These are phyloP conservation scores for Gadus chalcogrammus DNA, from an alignment of 2,113 vertebrate species.

Conservation along the genomic window DNA sequence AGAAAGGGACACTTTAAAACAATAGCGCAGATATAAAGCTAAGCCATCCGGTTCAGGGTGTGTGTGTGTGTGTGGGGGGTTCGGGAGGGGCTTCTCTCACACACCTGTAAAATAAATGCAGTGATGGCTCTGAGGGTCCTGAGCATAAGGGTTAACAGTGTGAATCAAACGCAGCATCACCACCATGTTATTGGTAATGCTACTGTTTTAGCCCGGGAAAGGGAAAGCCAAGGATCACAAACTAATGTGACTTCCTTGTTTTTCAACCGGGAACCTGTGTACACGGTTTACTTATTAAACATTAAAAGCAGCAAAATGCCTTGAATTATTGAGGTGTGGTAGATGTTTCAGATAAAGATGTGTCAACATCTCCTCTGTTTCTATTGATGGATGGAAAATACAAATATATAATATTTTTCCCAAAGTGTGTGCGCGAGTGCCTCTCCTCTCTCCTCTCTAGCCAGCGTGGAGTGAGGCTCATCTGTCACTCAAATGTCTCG, in stretches of 20 bases:
- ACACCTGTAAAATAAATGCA: too few relatives aligned
- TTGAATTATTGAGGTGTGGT: slow-evolving; percentile 88
- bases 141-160: slow-evolving; percentile 43
- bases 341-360: slow-evolving; percentile 81
- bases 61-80: slow-evolving; percentile 1
- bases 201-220: slow-evolving; percentile 4
- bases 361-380: slow-evolving; percentile 77
- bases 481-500: slow-evolving; percentile 88
- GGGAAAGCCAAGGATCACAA: slow-evolving; percentile 39
- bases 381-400: slow-evolving; percentile 47
- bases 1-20: too few relatives aligned
- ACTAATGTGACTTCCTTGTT: slow-evolving; percentile 35
- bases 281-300: slow-evolving; percentile 84
- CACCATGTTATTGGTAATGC: not conserved
- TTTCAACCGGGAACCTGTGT: slow-evolving; percentile 40
- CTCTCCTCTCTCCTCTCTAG: slow-evolving; percentile 74
- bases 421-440: slow-evolving; percentile 68
- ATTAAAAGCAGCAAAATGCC: slow-evolving; percentile 77
- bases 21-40: not conserved
- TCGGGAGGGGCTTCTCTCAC: too few relatives aligned
- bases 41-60: slow-evolving; percentile 9
- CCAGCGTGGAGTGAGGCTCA: slow-evolving; percentile 86
- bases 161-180: slow-evolving; percentile 25
- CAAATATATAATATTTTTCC: slow-evolving; percentile 81
- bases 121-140: too few relatives aligned